These are phyloP conservation scores for Rhinichthys klamathensis DNA, from an alignment of 2,113 vertebrate genomes.

Conservation along the genomic window DNA sequence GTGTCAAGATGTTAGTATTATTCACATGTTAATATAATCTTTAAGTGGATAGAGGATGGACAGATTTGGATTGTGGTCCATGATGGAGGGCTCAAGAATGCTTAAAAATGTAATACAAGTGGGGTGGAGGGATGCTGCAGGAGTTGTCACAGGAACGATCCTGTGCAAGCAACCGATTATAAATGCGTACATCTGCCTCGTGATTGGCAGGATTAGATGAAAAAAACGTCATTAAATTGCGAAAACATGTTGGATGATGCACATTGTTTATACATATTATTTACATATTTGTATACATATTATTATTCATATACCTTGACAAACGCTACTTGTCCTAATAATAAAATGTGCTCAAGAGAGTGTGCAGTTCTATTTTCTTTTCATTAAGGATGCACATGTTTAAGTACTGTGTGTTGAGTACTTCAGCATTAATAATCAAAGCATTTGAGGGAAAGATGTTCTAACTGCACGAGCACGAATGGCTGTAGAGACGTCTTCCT, in stretches of 20 bases:
- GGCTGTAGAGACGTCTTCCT: not conserved
- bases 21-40: not conserved
- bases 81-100: not conserved
- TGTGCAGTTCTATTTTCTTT: too few species aligned
- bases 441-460: not conserved
- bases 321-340: too few species aligned
- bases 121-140: not conserved
- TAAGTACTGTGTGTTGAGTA: not conserved
- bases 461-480: not conserved
- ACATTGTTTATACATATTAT: not conserved
- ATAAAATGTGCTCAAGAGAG: too few species aligned
- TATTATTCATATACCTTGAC: too few species aligned
- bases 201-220: not conserved
- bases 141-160: not conserved
- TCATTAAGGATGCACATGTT: not conserved
- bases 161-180: not conserved
- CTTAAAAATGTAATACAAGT: not conserved
- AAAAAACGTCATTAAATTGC: not conserved
- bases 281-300: too few species aligned
- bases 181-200: not conserved
- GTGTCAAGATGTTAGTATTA: conserved; percentile 1
- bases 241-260: not conserved
- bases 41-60: not conserved
- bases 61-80: not conserved
- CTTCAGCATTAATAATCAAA: conserved; percentile 19